Percentiles rank a stretch among this genome's conserved stretches.
Evolutionary conservation across 2,888 invertebrate genomes (phyloP).

Genomic region (Escarpia spicata): DNA sequence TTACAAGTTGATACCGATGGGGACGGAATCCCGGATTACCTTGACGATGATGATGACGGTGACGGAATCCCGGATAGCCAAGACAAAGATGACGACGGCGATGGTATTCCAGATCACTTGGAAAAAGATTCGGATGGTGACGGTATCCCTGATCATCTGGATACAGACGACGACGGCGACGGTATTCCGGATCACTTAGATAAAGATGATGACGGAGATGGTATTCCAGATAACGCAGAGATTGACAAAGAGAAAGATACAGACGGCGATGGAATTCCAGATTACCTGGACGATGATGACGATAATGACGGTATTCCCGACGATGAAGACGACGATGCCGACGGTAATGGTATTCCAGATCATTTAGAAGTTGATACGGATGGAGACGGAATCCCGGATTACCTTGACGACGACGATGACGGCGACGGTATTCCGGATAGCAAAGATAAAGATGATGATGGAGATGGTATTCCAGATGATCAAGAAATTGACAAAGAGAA

Average conservation of each 20-base stretch:
- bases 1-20: background rate
- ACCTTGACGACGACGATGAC: constrained; percentile 51
- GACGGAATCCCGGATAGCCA: constrained; percentile 41
- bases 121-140: constrained; percentile 45
- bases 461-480: constrained; percentile 37
- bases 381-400: constrained; percentile 61
- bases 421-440: constrained; percentile 59
- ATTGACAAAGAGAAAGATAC: constrained; percentile 32
- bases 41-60: constrained; percentile 36
- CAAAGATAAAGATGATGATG: constrained; percentile 46
- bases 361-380: constrained; percentile 45
- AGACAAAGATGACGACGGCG: constrained; percentile 51
- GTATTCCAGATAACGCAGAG: constrained; percentile 37
- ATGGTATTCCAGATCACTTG: constrained; percentile 47
- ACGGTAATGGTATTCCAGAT: constrained; percentile 41
- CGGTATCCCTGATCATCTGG: constrained; percentile 39
- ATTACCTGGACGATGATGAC: constrained; percentile 39
- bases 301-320: constrained; percentile 43
- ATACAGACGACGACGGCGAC: constrained; percentile 45
- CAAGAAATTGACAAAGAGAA: background rate
- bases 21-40: constrained; percentile 18
- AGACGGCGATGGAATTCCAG: constrained; percentile 37
- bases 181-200: constrained; percentile 49
- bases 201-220: constrained; percentile 48
- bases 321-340: constrained; percentile 32